Base-by-base conservation (phyloP, 2,888 invertebrate species). In the Melipona bicolor region DNA sequence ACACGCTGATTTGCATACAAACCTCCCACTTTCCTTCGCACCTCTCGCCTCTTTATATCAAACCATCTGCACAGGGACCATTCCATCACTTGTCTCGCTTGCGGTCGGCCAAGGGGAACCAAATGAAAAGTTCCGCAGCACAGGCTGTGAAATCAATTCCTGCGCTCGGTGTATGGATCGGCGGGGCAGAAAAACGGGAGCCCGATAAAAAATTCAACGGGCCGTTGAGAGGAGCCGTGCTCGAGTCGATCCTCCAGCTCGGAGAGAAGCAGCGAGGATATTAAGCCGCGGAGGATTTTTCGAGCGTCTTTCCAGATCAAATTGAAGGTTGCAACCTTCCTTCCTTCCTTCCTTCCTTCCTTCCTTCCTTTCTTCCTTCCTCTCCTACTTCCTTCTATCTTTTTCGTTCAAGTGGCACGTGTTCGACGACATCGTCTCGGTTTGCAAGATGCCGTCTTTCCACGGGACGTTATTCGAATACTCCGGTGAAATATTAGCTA, bases 401-500 rank as follows among this genome's bases (percentile, higher is more conserved):
- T 36, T 17, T 52, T n/a, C n/a, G 4, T 32, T 67, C 70, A 43
- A 36, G n/a, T 67, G 79, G 61, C 75, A 65, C 83, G 71, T 76
- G 83, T 76, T 83, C 84, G 72, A 69, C 78, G 75, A 82, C 75
- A 78, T 79, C 83, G 78, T 84, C 79, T 78, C 71, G 74, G 67
- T 68, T 83, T 75, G 64, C 83, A 70, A 24, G 70, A 81, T 61
- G 56, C 81, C 69, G 74, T 80, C 79, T 74, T 36, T 79, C 72
- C 75, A 21, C 73, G 56, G 73, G 71, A 68, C 87, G 84, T 89
- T 85, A 82, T 83, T 88, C 88, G 86, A 88, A 89, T 88, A 84
- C 85, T 86, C 84, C 67, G 79, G 88, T 90, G 89, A 90, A 89
- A 90, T 90, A 90, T 91, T 87, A 87, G 88, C 86, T 86, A 89